phyloP scores from a whole-genome alignment of 2,113 vertebrate species.

The Microtus montanus region DNA sequence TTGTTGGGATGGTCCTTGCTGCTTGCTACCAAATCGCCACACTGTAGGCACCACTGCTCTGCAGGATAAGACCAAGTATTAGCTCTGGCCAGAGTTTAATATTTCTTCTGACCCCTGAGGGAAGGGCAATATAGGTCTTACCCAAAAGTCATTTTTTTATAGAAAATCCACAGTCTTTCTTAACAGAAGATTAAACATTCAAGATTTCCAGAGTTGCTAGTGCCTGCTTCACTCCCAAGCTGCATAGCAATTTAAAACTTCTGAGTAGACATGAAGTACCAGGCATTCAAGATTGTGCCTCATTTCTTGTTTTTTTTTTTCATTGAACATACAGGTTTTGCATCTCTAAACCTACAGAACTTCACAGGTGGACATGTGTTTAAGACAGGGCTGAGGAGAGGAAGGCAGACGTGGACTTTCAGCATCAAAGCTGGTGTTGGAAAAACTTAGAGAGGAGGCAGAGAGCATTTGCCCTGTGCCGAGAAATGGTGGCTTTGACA shows the following conservation, averaged over 20 bases:
- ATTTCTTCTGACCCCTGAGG: not conserved
- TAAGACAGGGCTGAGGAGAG: not conserved
- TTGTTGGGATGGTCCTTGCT: not conserved
- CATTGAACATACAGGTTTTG: not conserved
- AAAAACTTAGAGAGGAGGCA: not conserved
- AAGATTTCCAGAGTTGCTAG: not conserved
- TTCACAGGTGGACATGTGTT: not conserved
- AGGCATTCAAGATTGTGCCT: not conserved
- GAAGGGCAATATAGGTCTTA: not conserved
- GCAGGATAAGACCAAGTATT: fast-evolving
- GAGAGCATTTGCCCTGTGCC: not conserved
- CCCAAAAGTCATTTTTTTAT: not conserved
- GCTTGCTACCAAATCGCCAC: not conserved
- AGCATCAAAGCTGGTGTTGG: not conserved
- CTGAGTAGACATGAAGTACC: too few relatives aligned
- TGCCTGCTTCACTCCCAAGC: not conserved
- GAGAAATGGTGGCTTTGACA: not conserved
- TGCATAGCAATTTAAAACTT: not conserved
- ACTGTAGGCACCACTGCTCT: fast-evolving
- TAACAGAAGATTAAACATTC: not conserved
- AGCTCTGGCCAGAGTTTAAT: not conserved
- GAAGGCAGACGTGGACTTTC: not conserved
- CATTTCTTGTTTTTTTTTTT: not conserved
- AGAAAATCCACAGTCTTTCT: not conserved
- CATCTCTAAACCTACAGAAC: not conserved